A percentile compares a stretch with the other conserved stretches of the same genome.
Evolutionary conservation across 2,113 vertebrate genomes (phyloP).

Genomic region (Apeltes quadracus): DNA sequence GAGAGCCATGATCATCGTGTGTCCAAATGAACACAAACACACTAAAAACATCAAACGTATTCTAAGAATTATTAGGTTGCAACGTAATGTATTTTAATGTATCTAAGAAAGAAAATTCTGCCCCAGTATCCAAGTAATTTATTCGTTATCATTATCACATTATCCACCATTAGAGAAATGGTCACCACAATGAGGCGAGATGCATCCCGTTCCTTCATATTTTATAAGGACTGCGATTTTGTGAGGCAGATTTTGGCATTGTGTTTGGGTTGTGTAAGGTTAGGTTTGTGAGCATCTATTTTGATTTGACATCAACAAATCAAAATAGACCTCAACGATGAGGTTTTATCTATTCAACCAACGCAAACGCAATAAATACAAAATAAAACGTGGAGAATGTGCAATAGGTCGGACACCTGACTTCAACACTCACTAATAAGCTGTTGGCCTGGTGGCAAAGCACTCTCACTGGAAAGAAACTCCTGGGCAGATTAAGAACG

Average conservation of each 20-base stretch:
- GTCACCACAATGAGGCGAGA: background rate
- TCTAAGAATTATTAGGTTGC: background rate
- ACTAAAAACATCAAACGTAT: background rate
- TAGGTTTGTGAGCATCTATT: too few relatives aligned
- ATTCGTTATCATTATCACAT: background rate
- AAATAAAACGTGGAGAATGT: background rate
- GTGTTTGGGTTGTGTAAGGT: background rate
- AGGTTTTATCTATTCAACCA: background rate
- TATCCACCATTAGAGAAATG: background rate
- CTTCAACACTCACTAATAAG: conserved; percentile 3
- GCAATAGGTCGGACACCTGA: background rate
- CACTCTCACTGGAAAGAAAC: conserved; percentile 49
- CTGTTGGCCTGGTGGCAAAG: conserved; percentile 46
- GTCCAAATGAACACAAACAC: background rate
- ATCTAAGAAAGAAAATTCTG: background rate
- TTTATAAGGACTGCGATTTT: background rate
- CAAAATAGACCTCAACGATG: background rate
- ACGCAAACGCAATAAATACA: background rate
- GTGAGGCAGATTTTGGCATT: background rate
- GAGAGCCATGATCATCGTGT: background rate
- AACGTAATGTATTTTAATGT: background rate
- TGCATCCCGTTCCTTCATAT: background rate
- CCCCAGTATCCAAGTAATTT: background rate
- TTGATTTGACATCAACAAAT: background rate
- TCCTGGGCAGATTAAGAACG: conserved; percentile 51